A percentile compares a stretch with the other conserved stretches of the same genome.
Evolutionary conservation across 2,888 invertebrate species (phyloP).

Genomic region (Sussaba pulchella): DNA sequence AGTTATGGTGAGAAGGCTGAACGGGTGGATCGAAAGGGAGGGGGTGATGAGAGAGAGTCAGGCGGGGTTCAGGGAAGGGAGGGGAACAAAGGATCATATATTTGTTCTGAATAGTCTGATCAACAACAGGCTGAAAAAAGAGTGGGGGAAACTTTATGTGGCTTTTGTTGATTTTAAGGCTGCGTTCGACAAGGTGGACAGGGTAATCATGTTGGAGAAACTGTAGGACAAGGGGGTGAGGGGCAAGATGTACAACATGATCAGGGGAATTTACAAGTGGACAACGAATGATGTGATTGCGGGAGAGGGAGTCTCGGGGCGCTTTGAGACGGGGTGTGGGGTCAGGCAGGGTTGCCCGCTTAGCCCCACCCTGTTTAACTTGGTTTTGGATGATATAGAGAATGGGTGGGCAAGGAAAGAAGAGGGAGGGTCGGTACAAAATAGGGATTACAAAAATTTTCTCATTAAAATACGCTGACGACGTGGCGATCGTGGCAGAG

Average conservation of each 20-base stretch:
- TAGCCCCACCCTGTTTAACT: slow-evolving; percentile 43
- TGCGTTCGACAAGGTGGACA: too few relatives aligned
- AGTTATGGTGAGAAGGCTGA: too few relatives aligned
- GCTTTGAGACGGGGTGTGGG: not conserved
- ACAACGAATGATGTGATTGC: too few relatives aligned
- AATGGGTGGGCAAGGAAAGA: slow-evolving; percentile 28
- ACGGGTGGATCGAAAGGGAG: too few relatives aligned
- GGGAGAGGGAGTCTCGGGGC: not conserved
- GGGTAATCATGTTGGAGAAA: too few relatives aligned
- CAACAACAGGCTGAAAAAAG: slow-evolving; percentile 36
- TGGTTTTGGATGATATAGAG: slow-evolving; percentile 34
- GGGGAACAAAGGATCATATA: slow-evolving; percentile 42
- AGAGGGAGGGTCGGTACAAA: slow-evolving; percentile 30
- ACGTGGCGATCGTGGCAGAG: slow-evolving; percentile 47
- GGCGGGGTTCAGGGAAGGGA: too few relatives aligned
- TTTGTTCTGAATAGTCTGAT: slow-evolving; percentile 56
- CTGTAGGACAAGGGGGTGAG: slow-evolving; percentile 11
- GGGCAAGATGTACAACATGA: slow-evolving; percentile 16
- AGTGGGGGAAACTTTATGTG: too few relatives aligned
- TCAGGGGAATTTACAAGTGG: slow-evolving; percentile 33
- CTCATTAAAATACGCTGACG: slow-evolving; percentile 53
- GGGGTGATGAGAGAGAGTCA: too few relatives aligned
- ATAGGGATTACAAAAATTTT: slow-evolving; percentile 37
- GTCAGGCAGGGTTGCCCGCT: slow-evolving; percentile 31
- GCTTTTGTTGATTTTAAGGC: too few relatives aligned